Evolutionary conservation across 1,140 invertebrate species (phyloP).

Genomic region (Hesperophylax magnus): DNA sequence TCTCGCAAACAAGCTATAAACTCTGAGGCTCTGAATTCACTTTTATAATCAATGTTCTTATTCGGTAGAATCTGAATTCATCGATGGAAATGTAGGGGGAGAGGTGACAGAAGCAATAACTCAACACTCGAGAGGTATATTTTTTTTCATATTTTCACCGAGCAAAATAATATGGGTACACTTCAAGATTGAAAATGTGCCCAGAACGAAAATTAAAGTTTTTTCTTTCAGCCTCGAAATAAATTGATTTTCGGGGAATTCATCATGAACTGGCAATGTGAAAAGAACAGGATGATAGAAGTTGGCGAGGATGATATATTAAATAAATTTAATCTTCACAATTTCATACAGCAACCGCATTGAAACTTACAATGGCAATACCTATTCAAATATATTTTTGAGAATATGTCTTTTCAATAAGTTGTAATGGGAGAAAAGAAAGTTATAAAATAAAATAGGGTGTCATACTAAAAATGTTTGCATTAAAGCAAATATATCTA

Average conservation of each 20-base stretch:
- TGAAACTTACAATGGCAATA: no score
- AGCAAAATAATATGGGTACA: neutral
- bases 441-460: no score
- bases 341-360: no score
- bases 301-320: no score
- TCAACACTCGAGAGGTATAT: slow-evolving; percentile 17
- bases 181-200: slow-evolving; percentile 22
- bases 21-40: neutral
- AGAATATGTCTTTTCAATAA: no score
- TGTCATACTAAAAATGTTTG: no score
- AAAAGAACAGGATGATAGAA: no score
- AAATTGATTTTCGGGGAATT: slow-evolving; percentile 15
- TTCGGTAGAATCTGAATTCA: neutral
- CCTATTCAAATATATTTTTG: no score
- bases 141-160: slow-evolving; percentile 25
- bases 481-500: no score
- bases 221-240: neutral
- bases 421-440: no score
- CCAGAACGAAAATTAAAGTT: slow-evolving; percentile 9
- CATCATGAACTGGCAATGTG: no score
- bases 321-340: no score
- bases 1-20: neutral
- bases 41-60: slow-evolving; percentile 6
- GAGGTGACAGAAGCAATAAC: slow-evolving; percentile 8
- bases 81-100: neutral